These are phyloP conservation scores for Clitarchus hookeri DNA, from an alignment of 2,888 invertebrate genomes.

Conservation along the genomic window DNA sequence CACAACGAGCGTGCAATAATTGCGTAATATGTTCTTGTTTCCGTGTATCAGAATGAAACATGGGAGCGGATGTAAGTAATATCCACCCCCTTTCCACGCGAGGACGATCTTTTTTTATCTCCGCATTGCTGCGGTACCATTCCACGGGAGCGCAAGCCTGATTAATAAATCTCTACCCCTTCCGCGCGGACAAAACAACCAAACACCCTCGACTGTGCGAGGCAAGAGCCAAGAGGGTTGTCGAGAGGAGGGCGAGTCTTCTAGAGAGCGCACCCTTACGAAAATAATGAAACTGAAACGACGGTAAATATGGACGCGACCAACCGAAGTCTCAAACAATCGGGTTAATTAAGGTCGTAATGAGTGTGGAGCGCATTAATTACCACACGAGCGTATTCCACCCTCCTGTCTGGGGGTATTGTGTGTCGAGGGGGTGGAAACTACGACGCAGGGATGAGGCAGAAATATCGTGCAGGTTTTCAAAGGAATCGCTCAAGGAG, in stretches of 20 bases:
- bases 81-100: background rate
- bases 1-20: background rate
- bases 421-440: background rate
- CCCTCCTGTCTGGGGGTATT: background rate
- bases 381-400: background rate
- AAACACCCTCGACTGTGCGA: background rate
- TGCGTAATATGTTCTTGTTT: background rate
- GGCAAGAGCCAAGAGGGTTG: background rate
- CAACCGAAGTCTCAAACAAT: background rate
- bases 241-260: background rate
- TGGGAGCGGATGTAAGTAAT: background rate
- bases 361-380: background rate
- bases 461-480: too few relatives aligned
- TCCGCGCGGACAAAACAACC: background rate
- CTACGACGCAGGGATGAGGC: too few relatives aligned
- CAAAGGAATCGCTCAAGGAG: too few relatives aligned
- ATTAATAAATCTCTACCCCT: background rate
- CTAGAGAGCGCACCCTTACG: background rate
- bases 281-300: constrained; percentile 1
- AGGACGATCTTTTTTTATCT: background rate
- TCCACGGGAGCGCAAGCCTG: background rate
- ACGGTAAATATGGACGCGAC: background rate
- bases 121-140: background rate
- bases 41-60: background rate
- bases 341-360: background rate